Evolutionary conservation across 2,797 vertebrate species (phyloP).

Genomic region (Acipenser transmontanus): DNA sequence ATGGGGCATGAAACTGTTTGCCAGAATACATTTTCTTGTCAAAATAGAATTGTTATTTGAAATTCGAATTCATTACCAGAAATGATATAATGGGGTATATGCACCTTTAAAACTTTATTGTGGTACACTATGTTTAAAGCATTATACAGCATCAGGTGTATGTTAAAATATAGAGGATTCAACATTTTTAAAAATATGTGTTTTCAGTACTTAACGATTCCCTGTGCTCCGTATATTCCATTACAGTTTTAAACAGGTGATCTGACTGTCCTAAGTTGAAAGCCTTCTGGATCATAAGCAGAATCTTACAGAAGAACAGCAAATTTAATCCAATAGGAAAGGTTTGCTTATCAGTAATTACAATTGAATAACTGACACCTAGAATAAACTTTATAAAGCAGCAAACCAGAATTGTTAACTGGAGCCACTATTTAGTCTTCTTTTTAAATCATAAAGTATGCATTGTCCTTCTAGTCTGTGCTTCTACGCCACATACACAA

Average conservation of each 20-base stretch:
- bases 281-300: slow-evolving; percentile 68
- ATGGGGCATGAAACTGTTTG: neutral
- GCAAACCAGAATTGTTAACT: too few species aligned
- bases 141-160: too few species aligned
- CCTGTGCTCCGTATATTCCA: slow-evolving; percentile 81
- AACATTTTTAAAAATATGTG: neutral
- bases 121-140: neutral
- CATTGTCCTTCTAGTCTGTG: too few species aligned
- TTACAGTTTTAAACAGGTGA: slow-evolving; percentile 65
- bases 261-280: slow-evolving; percentile 72
- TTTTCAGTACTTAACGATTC: slow-evolving; percentile 71
- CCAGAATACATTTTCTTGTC: slow-evolving; percentile 5
- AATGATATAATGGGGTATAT: neutral
- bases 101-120: neutral
- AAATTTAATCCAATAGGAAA: too few species aligned
- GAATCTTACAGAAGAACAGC: slow-evolving; percentile 43
- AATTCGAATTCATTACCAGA: slow-evolving; percentile 9
- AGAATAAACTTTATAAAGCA: too few species aligned
- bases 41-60: neutral
- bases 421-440: too few species aligned
- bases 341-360: too few species aligned
- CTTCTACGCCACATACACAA: too few species aligned
- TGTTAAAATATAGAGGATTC: too few species aligned
- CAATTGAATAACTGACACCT: too few species aligned
- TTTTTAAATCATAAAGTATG: too few species aligned